A percentile compares a stretch with the other conserved stretches of the same genome.
Conservation (phyloP, 2,888 invertebrate genomes). For the Apocheima hispidaria region DNA sequence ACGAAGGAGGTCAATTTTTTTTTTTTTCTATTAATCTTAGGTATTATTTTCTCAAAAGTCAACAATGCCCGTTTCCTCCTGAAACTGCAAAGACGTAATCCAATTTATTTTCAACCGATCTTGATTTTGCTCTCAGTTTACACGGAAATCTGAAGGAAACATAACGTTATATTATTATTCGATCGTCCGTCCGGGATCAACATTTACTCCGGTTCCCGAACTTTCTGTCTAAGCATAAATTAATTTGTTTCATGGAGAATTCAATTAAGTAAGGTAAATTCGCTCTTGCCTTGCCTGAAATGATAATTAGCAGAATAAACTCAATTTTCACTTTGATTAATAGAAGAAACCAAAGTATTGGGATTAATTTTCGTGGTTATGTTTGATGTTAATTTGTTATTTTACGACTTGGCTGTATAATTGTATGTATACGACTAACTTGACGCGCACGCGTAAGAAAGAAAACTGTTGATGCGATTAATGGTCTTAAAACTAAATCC, state of each 20-base stretch:
- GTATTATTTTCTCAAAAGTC: too few relatives aligned
- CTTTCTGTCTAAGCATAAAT: slow-evolving; percentile 34
- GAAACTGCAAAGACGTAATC: slow-evolving; percentile 4
- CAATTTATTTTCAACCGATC: slow-evolving; percentile 13
- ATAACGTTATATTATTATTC: slow-evolving; percentile 28
- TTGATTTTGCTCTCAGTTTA: slow-evolving; percentile 20
- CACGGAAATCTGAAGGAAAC: slow-evolving; percentile 22
- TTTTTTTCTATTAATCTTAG: too few relatives aligned
- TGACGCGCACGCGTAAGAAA: too few relatives aligned
- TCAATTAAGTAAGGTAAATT: slow-evolving; percentile 39
- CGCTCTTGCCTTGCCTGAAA: slow-evolving; percentile 23
- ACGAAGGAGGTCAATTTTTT: too few relatives aligned
- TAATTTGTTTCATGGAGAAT: slow-evolving; percentile 34
- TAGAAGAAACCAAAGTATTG: slow-evolving; percentile 36
- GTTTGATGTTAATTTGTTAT: too few relatives aligned
- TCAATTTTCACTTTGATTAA: slow-evolving; percentile 39
- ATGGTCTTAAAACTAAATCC: too few relatives aligned
- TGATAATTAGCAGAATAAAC: slow-evolving; percentile 39
- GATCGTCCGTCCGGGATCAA: slow-evolving; percentile 26
- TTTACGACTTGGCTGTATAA: too few relatives aligned
- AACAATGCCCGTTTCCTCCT: not conserved
- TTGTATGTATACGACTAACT: too few relatives aligned
- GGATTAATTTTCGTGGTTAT: too few relatives aligned
- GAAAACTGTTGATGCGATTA: too few relatives aligned
- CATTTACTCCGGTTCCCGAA: slow-evolving; percentile 16